Conservation (phyloP, 64 coral and sea anemone species). For the Acropora yongei region DNA sequence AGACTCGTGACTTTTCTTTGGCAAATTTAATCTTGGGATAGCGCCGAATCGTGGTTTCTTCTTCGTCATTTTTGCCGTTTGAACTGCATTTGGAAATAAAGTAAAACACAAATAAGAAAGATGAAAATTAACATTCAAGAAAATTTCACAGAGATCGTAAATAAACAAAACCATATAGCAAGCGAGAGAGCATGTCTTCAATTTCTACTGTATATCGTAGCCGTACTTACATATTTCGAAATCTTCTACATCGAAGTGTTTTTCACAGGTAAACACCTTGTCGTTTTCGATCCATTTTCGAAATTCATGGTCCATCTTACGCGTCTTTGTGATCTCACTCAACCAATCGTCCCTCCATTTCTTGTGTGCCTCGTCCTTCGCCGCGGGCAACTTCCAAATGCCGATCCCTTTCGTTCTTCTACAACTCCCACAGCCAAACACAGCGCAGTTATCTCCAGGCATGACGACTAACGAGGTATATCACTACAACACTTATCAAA, state of each 20-base stretch:
- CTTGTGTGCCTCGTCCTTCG: too few species aligned
- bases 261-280: too few species aligned
- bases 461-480: conserved; percentile 20
- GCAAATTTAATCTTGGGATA: background rate
- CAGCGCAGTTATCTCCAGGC: conserved; percentile 44
- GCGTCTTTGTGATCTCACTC: too few species aligned
- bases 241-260: too few species aligned
- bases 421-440: conserved; percentile 42
- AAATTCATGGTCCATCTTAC: too few species aligned
- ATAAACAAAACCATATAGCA: background rate
- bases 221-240: too few species aligned
- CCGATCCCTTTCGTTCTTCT: conserved; percentile 40
- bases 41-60: background rate
- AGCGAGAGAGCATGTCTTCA: background rate
- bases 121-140: background rate
- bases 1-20: background rate
- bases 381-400: too few species aligned
- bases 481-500: conserved; percentile 23
- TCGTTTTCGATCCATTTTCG: too few species aligned
- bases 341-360: too few species aligned
- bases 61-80: background rate
- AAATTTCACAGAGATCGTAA: background rate
- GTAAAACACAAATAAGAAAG: background rate
- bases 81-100: background rate
- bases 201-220: too few species aligned